Percentiles rank a stretch among this genome's conserved stretches.
Conservation (phyloP, 1,140 invertebrate genomes). For the Microplitis demolitor region DNA sequence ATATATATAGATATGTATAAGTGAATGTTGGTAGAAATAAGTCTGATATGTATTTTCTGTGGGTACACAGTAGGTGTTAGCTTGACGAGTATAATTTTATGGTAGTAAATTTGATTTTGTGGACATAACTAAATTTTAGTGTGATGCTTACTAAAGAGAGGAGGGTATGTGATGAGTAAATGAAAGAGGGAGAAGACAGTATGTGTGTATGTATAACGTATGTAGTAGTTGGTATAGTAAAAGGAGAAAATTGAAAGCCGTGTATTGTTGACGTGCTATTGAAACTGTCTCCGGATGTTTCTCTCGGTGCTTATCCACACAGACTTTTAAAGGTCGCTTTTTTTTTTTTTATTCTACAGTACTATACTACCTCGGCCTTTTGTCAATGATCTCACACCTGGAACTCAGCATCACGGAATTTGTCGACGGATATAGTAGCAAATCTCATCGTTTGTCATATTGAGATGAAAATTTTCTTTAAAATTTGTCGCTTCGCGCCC, state of each 20-base stretch:
- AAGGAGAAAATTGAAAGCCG: not conserved
- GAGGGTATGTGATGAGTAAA: no score
- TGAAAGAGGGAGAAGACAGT: no score
- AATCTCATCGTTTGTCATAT: not conserved
- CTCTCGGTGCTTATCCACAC: not conserved
- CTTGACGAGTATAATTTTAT: no score
- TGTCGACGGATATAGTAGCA: not conserved
- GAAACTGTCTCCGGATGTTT: slow-evolving; percentile 14
- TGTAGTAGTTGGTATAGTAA: not conserved
- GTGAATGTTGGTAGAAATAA: no score
- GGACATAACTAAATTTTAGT: no score
- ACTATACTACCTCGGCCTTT: no score
- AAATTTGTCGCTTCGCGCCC: not conserved
- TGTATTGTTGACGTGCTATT: not conserved
- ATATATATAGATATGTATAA: no score
- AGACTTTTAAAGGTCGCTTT: not conserved
- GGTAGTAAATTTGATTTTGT: no score
- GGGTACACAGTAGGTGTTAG: no score
- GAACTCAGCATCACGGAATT: not conserved
- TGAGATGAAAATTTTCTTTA: not conserved
- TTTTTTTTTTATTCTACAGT: not conserved
- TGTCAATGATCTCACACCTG: not conserved
- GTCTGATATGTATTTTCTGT: no score
- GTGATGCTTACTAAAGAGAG: no score
- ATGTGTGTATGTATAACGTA: not conserved